phyloP scores from a whole-genome alignment of 2,113 vertebrate species.

The Limnothrissa miodon region DNA sequence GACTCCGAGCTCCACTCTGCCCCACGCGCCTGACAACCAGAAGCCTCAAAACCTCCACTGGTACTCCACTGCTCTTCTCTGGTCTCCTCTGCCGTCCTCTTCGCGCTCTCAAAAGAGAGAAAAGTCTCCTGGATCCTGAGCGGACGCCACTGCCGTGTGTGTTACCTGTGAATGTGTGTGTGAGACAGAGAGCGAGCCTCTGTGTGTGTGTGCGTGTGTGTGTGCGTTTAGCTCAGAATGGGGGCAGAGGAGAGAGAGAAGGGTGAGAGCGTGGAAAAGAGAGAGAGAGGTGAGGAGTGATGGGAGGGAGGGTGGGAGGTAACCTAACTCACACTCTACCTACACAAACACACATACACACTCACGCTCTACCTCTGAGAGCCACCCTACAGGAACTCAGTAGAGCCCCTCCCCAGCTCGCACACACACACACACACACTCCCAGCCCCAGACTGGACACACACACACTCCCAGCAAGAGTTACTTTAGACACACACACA shows the following conservation, averaged over 20 bases:
- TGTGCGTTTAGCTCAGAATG: slow-evolving; percentile 29
- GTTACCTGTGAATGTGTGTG: slow-evolving; percentile 22
- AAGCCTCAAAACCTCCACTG: slow-evolving; percentile 55
- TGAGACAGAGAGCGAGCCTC: background rate
- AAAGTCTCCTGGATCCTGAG: slow-evolving; percentile 50
- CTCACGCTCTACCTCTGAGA: background rate
- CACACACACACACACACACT: too few relatives aligned
- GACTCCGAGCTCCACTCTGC: slow-evolving; percentile 53
- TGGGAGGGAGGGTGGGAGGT: background rate
- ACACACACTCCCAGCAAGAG: too few relatives aligned
- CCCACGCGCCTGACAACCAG: background rate
- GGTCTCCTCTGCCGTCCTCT: slow-evolving; percentile 54
- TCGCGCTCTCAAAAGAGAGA: slow-evolving; percentile 50
- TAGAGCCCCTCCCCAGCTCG: background rate
- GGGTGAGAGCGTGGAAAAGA: background rate
- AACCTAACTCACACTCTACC: background rate
- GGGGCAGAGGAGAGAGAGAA: slow-evolving; percentile 24
- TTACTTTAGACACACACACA: too few relatives aligned
- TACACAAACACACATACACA: too few relatives aligned
- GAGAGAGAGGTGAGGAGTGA: slow-evolving; percentile 46
- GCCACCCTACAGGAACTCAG: too few relatives aligned
- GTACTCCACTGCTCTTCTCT: slow-evolving; percentile 59
- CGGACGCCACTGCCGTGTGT: slow-evolving; percentile 46
- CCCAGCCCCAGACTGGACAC: too few relatives aligned
- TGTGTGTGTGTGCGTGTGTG: slow-evolving; percentile 16